Conservation (phyloP, 2,797 vertebrate genomes). For the Pipistrellus pipistrellus region DNA sequence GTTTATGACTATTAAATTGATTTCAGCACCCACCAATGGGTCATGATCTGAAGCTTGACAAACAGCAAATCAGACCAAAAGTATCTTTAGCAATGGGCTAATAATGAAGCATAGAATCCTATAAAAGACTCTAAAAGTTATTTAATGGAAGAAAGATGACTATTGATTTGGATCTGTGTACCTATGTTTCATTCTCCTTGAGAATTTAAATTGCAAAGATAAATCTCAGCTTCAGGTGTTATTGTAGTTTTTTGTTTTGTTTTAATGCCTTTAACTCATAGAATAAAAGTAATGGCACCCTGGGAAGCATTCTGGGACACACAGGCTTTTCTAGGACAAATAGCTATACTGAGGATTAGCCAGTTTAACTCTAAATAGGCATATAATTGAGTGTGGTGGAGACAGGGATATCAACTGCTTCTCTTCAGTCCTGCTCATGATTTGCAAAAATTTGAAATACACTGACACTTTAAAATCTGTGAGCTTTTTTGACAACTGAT, state of each 20-base stretch:
- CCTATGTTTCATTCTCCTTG: constrained; percentile 73
- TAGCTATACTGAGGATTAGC: constrained; percentile 37
- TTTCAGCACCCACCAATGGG: constrained; percentile 46
- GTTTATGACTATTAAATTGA: constrained; percentile 63
- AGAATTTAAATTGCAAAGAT: constrained; percentile 83
- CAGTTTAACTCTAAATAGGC: constrained; percentile 43
- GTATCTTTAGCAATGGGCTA: constrained; percentile 70
- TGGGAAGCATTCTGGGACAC: neutral
- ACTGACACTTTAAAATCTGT: constrained; percentile 26
- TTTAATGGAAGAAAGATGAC: constrained; percentile 82
- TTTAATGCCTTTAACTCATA: constrained; percentile 46
- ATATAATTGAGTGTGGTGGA: neutral
- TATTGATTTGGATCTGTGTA: constrained; percentile 79
- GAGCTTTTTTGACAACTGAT: constrained; percentile 36
- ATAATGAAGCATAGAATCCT: constrained; percentile 76
- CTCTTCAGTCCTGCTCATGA: constrained; percentile 24
- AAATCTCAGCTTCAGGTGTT: constrained; percentile 73
- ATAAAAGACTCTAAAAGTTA: constrained; percentile 78
- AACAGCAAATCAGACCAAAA: constrained; percentile 66
- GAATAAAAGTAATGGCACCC: constrained; percentile 57
- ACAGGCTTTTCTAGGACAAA: constrained; percentile 48
- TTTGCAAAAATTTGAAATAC: constrained; percentile 46
- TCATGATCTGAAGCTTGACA: constrained; percentile 66
- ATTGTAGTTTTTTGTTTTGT: no score
- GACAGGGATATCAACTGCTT: constrained; percentile 6